These are phyloP conservation scores for Glaucopsyche alexis DNA, from an alignment of 2,888 invertebrate species.

Conservation along the genomic window DNA sequence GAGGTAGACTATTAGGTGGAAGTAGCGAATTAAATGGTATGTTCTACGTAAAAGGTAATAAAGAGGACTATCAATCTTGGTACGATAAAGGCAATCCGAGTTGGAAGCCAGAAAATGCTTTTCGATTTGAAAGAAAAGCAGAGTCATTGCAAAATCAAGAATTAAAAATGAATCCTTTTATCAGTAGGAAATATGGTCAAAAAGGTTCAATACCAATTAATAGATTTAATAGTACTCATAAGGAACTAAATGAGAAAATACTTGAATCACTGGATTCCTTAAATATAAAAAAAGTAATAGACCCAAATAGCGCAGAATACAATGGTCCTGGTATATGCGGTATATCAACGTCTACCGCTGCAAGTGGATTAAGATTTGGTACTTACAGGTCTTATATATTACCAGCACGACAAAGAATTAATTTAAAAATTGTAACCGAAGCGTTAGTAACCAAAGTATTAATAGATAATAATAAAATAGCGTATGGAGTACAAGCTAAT, in stretches of 20 bases:
- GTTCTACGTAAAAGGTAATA: constrained; percentile 76
- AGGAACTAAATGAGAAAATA: constrained; percentile 49
- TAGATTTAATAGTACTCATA: constrained; percentile 63
- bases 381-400: constrained; percentile 23
- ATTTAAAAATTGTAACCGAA: constrained; percentile 65
- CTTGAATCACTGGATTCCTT: constrained; percentile 64
- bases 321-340: constrained; percentile 52
- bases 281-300: constrained; percentile 59
- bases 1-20: constrained; percentile 83
- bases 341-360: constrained; percentile 3
- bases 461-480: constrained; percentile 61
- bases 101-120: constrained; percentile 76
- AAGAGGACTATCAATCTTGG: constrained; percentile 76
- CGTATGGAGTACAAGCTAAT: constrained; percentile 61
- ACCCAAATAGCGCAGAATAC: constrained; percentile 63
- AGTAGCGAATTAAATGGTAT: constrained; percentile 78
- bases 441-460: constrained; percentile 72
- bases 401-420: constrained; percentile 44
- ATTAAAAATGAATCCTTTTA: constrained; percentile 42
- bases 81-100: constrained; percentile 71
- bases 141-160: constrained; percentile 64
- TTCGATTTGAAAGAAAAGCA: constrained; percentile 71
- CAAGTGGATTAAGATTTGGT: constrained; percentile 18
- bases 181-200: constrained; percentile 55
- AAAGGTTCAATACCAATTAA: constrained; percentile 69